Evolutionary conservation across 2,113 vertebrate species (phyloP), one percentile per base, ranked within the genome.

Genomic region (Cnemophilus loriae): DNA sequence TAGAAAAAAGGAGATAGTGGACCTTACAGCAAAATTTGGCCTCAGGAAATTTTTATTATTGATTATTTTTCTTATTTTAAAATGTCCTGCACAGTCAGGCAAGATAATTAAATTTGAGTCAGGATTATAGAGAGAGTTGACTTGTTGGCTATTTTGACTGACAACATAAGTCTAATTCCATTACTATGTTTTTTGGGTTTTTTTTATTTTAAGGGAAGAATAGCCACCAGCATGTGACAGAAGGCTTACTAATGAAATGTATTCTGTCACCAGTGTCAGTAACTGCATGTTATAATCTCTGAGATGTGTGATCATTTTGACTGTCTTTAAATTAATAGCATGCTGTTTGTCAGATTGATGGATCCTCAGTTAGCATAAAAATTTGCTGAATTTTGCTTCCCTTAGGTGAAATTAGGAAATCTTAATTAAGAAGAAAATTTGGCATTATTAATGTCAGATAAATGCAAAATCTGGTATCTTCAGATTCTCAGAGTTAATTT

Each of bases 161-260:
- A 74, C 30, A 85, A 50, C 8, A 61, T 46, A 92, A 95, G 18
- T 64, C 73, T 89, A 85, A 96, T 93, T 81, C 59, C 46, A 82
- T 85, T 86, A 76, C 59, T 65, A 55, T 70, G 52, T 30, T n/a
- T n/a, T n/a, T n/a, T n/a, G 44, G 60, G 83, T 46, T 68, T 57
- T 56, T 46, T 39, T 49, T 28, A 41, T 60, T 96, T 83, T 93
- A 91, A 67, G 44, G 69, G 44, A 60, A 93, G 56, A 94, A 67
- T 84, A 92, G 35, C 32, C 93, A 94, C 61, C 24, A 89, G 59
- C 11, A 74, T 80, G 37, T 67, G 61, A 94, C 87, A 55, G 91
- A 69, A 95, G 87, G 22, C 39, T 96, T 88, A 83, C 64, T 95
- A 97, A 92, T 77, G 32, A 93, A 97, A 96, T 93, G 39, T 59